Evolutionary conservation across 2,797 vertebrate species (phyloP).

Genomic region (Hydrocynus forskahlii): DNA sequence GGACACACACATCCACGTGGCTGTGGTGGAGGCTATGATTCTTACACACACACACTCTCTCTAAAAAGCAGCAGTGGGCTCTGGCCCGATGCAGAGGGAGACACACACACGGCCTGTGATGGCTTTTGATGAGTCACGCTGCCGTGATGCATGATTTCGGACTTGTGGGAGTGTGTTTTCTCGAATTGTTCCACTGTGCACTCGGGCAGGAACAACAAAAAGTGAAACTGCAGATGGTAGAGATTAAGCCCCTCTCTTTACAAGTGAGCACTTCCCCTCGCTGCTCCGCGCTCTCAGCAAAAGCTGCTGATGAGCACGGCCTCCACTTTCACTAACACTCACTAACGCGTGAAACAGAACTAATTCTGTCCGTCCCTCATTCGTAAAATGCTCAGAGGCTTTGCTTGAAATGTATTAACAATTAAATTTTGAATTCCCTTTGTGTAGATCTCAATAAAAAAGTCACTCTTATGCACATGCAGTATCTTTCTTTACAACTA

Average conservation of each 20-base stretch:
- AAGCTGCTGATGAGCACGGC: neutral
- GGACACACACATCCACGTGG: constrained; percentile 52
- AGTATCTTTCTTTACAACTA: neutral
- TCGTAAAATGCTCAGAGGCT: neutral
- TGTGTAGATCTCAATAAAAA: neutral
- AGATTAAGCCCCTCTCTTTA: constrained; percentile 79
- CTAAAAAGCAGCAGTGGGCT: constrained; percentile 35
- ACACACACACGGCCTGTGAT: constrained; percentile 48
- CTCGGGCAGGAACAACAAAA: constrained; percentile 71
- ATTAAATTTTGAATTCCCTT: neutral
- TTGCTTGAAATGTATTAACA: neutral
- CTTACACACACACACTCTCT: constrained; percentile 47
- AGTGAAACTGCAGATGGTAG: constrained; percentile 79
- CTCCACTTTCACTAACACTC: neutral
- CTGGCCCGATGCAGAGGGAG: neutral
- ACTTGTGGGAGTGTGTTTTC: constrained; percentile 65
- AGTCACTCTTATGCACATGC: too few species aligned
- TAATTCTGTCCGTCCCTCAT: neutral
- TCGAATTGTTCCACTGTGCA: constrained; percentile 71
- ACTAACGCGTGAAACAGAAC: constrained; percentile 33
- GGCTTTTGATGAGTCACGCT: constrained; percentile 57
- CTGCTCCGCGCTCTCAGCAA: neutral
- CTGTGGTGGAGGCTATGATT: constrained; percentile 47
- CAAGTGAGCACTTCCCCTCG: constrained; percentile 62
- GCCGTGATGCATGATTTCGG: constrained; percentile 72